Evolutionary conservation across 2,113 vertebrate species (phyloP), one percentile per base, ranked within the genome.

Genomic region (Hemibagrus wyckioides): DNA sequence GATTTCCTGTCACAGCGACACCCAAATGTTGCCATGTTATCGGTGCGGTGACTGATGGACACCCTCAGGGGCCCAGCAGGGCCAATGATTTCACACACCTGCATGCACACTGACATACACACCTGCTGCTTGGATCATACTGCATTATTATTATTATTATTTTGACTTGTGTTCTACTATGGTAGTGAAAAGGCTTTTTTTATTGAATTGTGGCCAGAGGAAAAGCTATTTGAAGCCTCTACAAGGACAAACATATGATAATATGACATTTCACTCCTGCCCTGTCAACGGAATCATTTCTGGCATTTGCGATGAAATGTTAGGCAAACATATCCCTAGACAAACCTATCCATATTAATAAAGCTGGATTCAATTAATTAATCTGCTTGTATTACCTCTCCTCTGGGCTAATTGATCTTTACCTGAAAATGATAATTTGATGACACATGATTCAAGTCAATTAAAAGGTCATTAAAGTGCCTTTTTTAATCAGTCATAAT

Each of bases 1-100:
- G 95, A 95, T 95, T 95, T 95, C 92, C 94, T 94, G 93, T 95
- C 95, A 88, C 3, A 73, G 90, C 89, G 90, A 93, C 92, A 94
- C 93, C 94, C 94, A 94, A 94, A 94, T 87, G 86, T 92, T 82
- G 89, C 91, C 90, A 89, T 94, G 93, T 93, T 89, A 94, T 95
- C 89, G 81, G 92, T 80, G 15, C 82, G 28, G 88, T 94, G 93
- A 95, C 89, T 93, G 93, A 95, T 94, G 93, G 92, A 85, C 81
- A 86, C 85, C 83, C 87, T 83, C n/a, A n/a, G 56, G 82, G 76
- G 81, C 81, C 81, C 36, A 33, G 79, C 77, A 63, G 48, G 82
- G 48, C 67, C 80, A 50, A 82, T 73, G 89, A 90, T 59, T 88
- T 80, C 82, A 87, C 44, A 69, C 82, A 85, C 89, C 85, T 80